Evolutionary conservation across 2,113 vertebrate species (phyloP).

Genomic region (Recurvirostra avosetta): DNA sequence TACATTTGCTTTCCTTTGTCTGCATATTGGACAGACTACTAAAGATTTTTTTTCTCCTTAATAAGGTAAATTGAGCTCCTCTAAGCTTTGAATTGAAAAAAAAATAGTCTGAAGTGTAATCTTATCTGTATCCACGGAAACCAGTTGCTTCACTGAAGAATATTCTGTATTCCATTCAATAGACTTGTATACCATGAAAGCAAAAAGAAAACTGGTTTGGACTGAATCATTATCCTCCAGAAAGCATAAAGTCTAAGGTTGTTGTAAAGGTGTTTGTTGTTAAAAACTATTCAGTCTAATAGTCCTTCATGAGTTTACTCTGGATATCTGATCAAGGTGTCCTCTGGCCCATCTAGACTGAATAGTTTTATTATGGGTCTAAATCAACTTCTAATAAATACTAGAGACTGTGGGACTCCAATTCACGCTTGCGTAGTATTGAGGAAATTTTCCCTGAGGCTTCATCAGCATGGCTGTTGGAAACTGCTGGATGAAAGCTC

Average conservation of each 20-base stretch:
- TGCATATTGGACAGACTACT: background rate
- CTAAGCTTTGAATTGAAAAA: constrained; percentile 7
- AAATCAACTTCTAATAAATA: background rate
- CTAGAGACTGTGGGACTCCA: background rate
- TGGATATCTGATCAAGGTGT: background rate
- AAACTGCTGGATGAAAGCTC: background rate
- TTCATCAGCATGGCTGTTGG: background rate
- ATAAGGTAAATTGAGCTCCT: constrained; percentile 23
- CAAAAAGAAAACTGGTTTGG: background rate
- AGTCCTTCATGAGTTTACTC: background rate
- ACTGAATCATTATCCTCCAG: background rate
- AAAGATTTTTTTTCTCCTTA: background rate
- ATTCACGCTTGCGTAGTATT: background rate
- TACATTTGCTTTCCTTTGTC: background rate
- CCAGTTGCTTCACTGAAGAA: background rate
- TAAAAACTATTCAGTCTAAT: background rate
- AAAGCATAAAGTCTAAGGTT: background rate
- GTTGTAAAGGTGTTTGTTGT: background rate
- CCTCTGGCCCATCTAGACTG: background rate
- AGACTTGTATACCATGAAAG: background rate
- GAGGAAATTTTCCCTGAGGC: background rate
- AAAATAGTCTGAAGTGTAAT: constrained; percentile 15
- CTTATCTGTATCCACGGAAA: constrained; percentile 53
- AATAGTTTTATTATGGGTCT: background rate
- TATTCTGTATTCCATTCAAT: background rate